A percentile compares a stretch with the other conserved stretches of the same genome.
Evolutionary conservation across 2,113 vertebrate species (phyloP).

Genomic region (Corvus cornix): DNA sequence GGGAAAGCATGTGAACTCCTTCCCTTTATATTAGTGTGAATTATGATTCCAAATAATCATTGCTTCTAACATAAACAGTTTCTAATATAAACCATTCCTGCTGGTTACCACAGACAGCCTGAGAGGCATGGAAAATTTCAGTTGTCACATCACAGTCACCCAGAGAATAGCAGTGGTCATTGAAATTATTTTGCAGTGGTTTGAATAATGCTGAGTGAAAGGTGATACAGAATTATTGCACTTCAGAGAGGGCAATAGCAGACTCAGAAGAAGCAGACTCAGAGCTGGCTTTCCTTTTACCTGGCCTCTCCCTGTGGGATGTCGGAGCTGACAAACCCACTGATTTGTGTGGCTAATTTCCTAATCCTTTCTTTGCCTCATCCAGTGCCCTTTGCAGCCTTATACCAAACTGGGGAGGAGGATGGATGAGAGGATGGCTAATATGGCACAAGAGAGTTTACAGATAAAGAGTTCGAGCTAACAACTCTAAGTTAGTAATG

Average conservation of each 20-base stretch:
- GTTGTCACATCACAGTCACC: not conserved
- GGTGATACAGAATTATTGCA: not conserved
- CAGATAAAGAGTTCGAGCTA: not conserved
- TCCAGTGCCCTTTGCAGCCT: not conserved
- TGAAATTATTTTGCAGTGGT: not conserved
- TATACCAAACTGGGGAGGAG: not conserved
- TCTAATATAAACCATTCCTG: constrained; percentile 32
- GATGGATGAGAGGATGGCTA: not conserved
- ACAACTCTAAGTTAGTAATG: not conserved
- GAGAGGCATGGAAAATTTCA: not conserved
- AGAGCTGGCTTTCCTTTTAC: not conserved
- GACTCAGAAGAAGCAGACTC: too few species aligned
- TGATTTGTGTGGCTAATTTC: not conserved
- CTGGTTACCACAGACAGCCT: not conserved
- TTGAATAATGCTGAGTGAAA: not conserved
- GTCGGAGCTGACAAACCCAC: not conserved
- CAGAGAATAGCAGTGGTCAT: not conserved
- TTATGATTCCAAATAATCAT: not conserved
- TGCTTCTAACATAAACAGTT: constrained; percentile 39
- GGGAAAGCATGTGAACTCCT: not conserved
- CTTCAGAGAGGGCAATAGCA: not conserved
- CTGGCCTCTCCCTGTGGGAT: not conserved
- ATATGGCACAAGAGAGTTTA: not conserved
- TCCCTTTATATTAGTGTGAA: not conserved
- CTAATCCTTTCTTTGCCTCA: not conserved